phyloP scores from a whole-genome alignment of 2,113 vertebrate genomes.

The Ramphastos sulfuratus region DNA sequence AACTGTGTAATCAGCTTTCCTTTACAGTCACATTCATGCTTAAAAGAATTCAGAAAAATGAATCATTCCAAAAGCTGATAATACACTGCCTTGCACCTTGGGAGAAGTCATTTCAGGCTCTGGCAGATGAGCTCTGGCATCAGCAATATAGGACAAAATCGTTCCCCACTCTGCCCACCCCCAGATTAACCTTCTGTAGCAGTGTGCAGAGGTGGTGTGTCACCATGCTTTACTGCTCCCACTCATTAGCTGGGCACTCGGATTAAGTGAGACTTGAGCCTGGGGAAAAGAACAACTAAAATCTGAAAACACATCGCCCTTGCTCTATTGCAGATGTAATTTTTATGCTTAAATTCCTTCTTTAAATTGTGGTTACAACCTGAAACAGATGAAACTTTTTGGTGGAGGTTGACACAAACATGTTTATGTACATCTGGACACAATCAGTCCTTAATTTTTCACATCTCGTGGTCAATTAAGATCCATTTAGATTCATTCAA shows the following conservation, averaged over 20 bases:
- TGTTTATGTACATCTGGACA: neutral
- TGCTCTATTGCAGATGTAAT: neutral
- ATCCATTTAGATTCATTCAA: neutral
- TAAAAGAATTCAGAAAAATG: conserved; percentile 55
- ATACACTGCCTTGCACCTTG: conserved; percentile 40
- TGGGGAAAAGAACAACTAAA: neutral
- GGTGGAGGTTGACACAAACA: neutral
- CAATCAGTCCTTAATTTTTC: neutral
- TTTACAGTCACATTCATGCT: conserved; percentile 32
- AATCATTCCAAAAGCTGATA: conserved; percentile 45
- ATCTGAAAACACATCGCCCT: neutral
- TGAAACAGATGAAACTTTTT: neutral
- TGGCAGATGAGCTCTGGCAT: conserved; percentile 9
- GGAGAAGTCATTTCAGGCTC: conserved; percentile 23
- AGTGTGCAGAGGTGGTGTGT: neutral
- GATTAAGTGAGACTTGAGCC: neutral
- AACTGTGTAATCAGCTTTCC: conserved; percentile 62
- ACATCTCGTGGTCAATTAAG: neutral
- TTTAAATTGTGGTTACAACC: neutral
- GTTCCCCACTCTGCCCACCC: neutral
- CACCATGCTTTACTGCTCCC: neutral
- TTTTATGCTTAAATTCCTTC: neutral
- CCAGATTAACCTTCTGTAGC: neutral
- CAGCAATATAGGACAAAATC: conserved; percentile 20
- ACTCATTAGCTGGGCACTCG: neutral